Evolutionary conservation across 2,113 vertebrate genomes (phyloP), one percentile per base, ranked within the genome.

Genomic region (Circaetus gallicus): DNA sequence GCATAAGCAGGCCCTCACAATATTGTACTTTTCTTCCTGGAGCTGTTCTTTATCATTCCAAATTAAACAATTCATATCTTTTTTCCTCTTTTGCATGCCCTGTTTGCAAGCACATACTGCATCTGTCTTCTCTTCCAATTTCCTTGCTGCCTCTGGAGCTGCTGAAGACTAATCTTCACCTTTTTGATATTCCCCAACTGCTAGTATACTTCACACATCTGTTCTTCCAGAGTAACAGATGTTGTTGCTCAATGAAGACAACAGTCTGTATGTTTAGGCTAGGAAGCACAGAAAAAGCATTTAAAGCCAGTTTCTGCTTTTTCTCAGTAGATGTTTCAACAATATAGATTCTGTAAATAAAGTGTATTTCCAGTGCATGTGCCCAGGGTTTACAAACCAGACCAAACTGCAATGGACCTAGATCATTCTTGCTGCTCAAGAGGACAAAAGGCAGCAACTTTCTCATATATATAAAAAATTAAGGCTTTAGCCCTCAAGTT

Each of bases 271-370:
- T 84, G 62, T 92, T 97, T 96, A 92, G 86, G 74, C 86, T 95
- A 76, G 16, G 43, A 91, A 89, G 43, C 18, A 25, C 29, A 93
- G 69, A 72, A 92, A 80, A 89, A 76, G 40, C 40, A 91, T 71
- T 76, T 79, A 49, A 11, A 87, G 13, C 3, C 66, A 36, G 77
- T 86, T 96, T 94, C 77, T 97, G 95, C 36, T 95, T 95, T 91
- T 89, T 72, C 55, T 95, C 92, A 92, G 19, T 10, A 92, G 43
- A 56, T 62, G 10, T 9, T 84, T 86, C 49, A 92, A 82, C 77
- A 90, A 17, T 34, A 73, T 4, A 43, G 13, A 66, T 89, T 79
- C 43, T 6, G 9, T 43, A 81, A 87, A 91, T 76, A 84, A 85
- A 69, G 34, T 38, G 15, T 36, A 45, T 59, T 96, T 82, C 80